Base-by-base conservation (phyloP, 2,888 invertebrate species). In the Gasteruption jaculator region DNA sequence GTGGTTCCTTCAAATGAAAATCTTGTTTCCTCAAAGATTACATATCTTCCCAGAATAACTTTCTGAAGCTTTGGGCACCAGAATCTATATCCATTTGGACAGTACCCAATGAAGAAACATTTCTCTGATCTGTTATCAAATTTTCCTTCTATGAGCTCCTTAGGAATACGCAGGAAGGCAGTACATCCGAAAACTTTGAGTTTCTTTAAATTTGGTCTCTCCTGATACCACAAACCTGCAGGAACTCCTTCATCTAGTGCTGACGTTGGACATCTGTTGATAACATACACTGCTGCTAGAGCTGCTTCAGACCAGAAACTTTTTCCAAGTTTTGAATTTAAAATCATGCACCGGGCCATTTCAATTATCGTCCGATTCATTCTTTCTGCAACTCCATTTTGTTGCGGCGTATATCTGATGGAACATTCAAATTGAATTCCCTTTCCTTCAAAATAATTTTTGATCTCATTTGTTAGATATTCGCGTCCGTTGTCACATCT, bases 301-400 rank as follows among this genome's bases (percentile, higher is more conserved):
- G 41, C 8, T 15, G 40, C 41, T 33, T 47, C 41, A 21, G 41
- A 40, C 35, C 44, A 46, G 33, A 37, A 44, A 1, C 37, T 29
- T 30, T 12, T 39, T 2, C 29, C 34, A 21, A 47, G 40, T 16
- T 35, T 38, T 16, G 33, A 26, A 6, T 40, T 45, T 11, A 44
- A 12, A 5, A 45, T 8, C 47, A 45, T 47, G 2, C 25, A 34
- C 12, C 38, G 27, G 10, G 38, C 20, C 38, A 37, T 38, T 11
- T 45, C 44, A 6, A 45, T 12, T 2, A 47, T 2, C 1, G 14
- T 25, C 1, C 41, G 41, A 24, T 47, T 47, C 18, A 38, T 36
- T 2, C 38, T 24, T 18, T 47, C 26, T 19, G 47, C 38, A 20
- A 35, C 6, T 3, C 45, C 35, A 22, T 45, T 45, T 29, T 45